Evolutionary conservation across 2,888 invertebrate species (phyloP), one percentile per base, ranked within the genome.

Genomic region (Eugnorisma glareosa): DNA sequence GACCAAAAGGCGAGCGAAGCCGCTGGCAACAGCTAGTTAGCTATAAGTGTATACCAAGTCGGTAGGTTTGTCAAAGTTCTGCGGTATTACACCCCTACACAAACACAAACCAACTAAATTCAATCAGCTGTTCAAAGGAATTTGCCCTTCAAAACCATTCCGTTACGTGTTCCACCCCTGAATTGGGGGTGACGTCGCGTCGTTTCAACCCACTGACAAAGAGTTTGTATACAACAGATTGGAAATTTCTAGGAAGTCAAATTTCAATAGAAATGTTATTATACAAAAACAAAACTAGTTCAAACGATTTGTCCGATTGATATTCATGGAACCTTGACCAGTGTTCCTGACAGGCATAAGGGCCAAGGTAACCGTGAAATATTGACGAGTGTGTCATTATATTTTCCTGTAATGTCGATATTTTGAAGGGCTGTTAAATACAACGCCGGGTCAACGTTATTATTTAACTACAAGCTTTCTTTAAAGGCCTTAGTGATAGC

Each of bases 101-200:
- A 81, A 37, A 57, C 37, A 48, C 4, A 57, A n/a, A n/a, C 31
- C 24, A 15, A 82, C 66, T 51, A 43, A 82, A 79, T 59, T 51
- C 64, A 67, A 82, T 75, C 82, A 79, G 78, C 78, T 75, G 78
- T 82, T 66, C 75, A 35, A 81, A 43, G 57, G 82, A 48, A 48
- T 66, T 59, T 59, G 48, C 66, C 82, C 75, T 67, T 79, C 75
- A 66, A 69, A 77, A 61, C 28, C 21, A 67, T 64, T 63, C 13
- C 24, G 54, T 48, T 40, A 51, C 77, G 75, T 51, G n/a, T 74
- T 45, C 43, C 79, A 57, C 75, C 75, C 82, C 82, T 43, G 28
- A 43, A 51, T 74, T 74, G 21, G 66, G 75, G 82, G 48, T 48
- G 82, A 66, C 48, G 40, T 66, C 31, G 28, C 64, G 40, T 64